phyloP scores from a whole-genome alignment of 2,888 invertebrate species.

The Amorpha juglandis region DNA sequence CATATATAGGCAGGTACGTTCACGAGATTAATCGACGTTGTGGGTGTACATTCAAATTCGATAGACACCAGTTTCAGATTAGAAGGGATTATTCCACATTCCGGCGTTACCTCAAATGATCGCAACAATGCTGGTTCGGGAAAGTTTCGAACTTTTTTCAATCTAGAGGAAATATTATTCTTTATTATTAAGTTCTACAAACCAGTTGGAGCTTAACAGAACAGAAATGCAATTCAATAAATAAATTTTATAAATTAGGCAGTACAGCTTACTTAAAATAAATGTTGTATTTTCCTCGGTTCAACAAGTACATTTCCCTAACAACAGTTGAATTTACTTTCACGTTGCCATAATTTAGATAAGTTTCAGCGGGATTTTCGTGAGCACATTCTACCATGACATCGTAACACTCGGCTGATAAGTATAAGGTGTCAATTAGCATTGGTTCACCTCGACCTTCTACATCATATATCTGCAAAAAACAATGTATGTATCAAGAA shows the following conservation, averaged over 20 bases:
- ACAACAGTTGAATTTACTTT: slow-evolving; percentile 81
- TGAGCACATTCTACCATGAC: slow-evolving; percentile 81
- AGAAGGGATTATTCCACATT: slow-evolving; percentile 66
- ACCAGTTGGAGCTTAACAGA: background rate
- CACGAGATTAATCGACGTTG: slow-evolving; percentile 68
- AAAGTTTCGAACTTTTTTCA: slow-evolving; percentile 76
- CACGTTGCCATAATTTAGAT: slow-evolving; percentile 83
- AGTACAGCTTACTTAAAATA: slow-evolving; percentile 73
- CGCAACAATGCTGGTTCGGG: slow-evolving; percentile 70
- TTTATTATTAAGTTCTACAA: background rate
- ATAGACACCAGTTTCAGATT: slow-evolving; percentile 56
- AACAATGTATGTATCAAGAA: slow-evolving; percentile 8
- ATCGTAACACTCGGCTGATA: slow-evolving; percentile 85
- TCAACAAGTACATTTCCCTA: slow-evolving; percentile 78
- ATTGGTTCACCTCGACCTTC: slow-evolving; percentile 74
- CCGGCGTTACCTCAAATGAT: slow-evolving; percentile 64
- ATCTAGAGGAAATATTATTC: slow-evolving; percentile 43
- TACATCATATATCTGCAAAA: slow-evolving; percentile 70
- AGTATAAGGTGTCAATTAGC: slow-evolving; percentile 64
- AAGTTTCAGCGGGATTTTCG: slow-evolving; percentile 69
- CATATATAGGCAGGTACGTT: slow-evolving; percentile 74
- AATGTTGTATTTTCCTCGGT: slow-evolving; percentile 84
- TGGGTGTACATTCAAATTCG: slow-evolving; percentile 73
- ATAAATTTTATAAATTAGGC: background rate
- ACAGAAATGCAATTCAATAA: background rate